Percentiles rank a stretch among this genome's conserved stretches.
Conservation (phyloP, 2,888 invertebrate species). For the Diarsia rubi region DNA sequence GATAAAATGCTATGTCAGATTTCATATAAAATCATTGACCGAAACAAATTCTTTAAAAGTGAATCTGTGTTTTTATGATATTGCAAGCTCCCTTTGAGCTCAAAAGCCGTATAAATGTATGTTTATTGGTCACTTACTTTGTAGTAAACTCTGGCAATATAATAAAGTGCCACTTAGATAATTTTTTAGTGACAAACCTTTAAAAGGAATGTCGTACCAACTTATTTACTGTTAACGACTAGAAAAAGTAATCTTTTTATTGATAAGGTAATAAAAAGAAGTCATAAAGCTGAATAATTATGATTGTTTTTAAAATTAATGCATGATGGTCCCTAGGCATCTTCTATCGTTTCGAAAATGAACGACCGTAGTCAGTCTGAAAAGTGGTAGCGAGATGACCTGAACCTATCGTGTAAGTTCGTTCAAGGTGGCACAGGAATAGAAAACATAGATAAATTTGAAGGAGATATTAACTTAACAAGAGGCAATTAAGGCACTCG, state of each 20-base stretch:
- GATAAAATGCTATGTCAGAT: slow-evolving; percentile 52
- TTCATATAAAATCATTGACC: slow-evolving; percentile 67
- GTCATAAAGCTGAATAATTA: slow-evolving; percentile 7
- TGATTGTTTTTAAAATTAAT: background rate
- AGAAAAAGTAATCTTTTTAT: slow-evolving; percentile 31
- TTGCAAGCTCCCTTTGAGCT: slow-evolving; percentile 67
- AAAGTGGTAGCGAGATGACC: background rate
- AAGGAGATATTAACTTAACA: too few species aligned
- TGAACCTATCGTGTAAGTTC: background rate
- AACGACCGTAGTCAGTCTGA: too few species aligned
- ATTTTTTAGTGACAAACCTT: slow-evolving; percentile 60
- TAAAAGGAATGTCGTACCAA: slow-evolving; percentile 54
- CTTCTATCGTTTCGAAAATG: background rate
- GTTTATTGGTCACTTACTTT: slow-evolving; percentile 73
- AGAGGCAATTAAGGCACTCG: too few species aligned
- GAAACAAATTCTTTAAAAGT: slow-evolving; percentile 69
- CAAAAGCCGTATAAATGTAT: slow-evolving; percentile 70
- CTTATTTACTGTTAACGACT: slow-evolving; percentile 47
- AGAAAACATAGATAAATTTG: background rate
- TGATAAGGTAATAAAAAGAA: slow-evolving; percentile 27
- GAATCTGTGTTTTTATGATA: slow-evolving; percentile 69
- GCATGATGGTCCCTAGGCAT: background rate
- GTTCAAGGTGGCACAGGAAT: background rate
- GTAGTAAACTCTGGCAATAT: slow-evolving; percentile 69
- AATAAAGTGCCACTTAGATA: slow-evolving; percentile 71